Percentiles rank a stretch among this genome's conserved stretches.
Evolutionary conservation across 30 jellyfish, hydroid and myxozoan genomes (phyloP).

Genomic region (Aurelia sp.): DNA sequence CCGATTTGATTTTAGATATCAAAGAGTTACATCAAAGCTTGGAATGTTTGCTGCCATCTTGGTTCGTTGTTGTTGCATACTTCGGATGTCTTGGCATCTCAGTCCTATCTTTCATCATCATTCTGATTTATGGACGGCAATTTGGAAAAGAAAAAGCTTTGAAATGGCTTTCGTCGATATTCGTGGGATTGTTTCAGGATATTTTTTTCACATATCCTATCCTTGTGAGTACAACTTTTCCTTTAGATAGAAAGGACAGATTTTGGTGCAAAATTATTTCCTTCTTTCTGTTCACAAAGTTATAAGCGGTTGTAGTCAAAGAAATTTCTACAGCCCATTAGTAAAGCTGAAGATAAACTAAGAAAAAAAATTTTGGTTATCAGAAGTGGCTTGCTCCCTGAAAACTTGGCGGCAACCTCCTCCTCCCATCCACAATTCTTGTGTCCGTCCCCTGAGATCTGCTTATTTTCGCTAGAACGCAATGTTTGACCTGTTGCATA

Average conservation of each 20-base stretch:
- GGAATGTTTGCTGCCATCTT: conserved; percentile 86
- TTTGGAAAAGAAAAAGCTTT: conserved; percentile 88
- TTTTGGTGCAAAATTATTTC: not conserved
- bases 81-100: conserved; percentile 65
- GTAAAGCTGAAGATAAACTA: no score
- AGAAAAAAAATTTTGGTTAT: no score
- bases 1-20: conserved; percentile 54
- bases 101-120: conserved; percentile 65
- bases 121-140: conserved; percentile 89
- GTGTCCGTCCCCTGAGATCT: not conserved
- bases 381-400: no score
- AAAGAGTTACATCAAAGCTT: conserved; percentile 77
- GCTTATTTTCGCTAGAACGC: not conserved
- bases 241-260: not conserved
- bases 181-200: conserved; percentile 88
- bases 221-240: conserved; percentile 57
- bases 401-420: no score
- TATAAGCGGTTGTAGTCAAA: no score
- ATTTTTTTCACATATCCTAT: conserved; percentile 84
- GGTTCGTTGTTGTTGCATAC: conserved; percentile 81
- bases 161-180: conserved; percentile 80
- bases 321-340: no score
- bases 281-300: no score
- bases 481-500: no score
- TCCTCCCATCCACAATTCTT: no score